Evolutionary conservation across 1,140 invertebrate genomes (phyloP), one percentile per base, ranked within the genome.

Genomic region (Magallana gigas): DNA sequence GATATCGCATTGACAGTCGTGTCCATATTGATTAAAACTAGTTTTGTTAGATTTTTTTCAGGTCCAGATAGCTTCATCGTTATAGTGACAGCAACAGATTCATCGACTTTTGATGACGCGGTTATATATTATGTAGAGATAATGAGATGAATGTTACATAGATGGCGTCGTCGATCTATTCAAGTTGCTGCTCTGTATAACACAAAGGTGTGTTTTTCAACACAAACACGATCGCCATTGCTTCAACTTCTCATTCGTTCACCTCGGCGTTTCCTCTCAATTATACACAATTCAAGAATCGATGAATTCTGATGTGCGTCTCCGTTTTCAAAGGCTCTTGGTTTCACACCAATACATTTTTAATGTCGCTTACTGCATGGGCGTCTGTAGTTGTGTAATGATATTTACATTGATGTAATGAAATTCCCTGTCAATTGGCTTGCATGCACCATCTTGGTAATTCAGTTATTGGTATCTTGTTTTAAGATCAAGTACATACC

Each of bases 401-500:
- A 5, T 62, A 62, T 14, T 12, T 12, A 16, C 8, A 12, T 12
- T 62, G 60, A n/a, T 62, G 60, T 62, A 16, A 62, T 9, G 11
- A 6, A 62, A 12, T 12, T 14, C 60, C 60, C 11, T 14, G n/a
- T 62, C 60, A 62, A 7, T 12, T 6, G 5, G 14, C n/a, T 62
- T 62, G 11, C 0, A 6, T 14, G 14, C 16, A 14, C 60, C n/a
- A 16, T 16, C n/a, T 62, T 23, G 11, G 18, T 23, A 18, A 29
- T 23, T 29, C 8, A 36, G 64, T 29, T 23, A 23, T 23, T 23
- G 11, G n/a, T 23, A 23, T 23, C 11, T 23, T 11, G 29, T 71
- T 71, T 18, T 71, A 9, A 71, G 18, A 62, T n/a, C 60, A 62
- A n/a, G 56, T 80, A 83, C 84, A 59, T 91, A 94, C 94, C 92